These are phyloP conservation scores for Coenobita brevimanus DNA, from an alignment of 1,140 invertebrate genomes.

Conservation along the genomic window DNA sequence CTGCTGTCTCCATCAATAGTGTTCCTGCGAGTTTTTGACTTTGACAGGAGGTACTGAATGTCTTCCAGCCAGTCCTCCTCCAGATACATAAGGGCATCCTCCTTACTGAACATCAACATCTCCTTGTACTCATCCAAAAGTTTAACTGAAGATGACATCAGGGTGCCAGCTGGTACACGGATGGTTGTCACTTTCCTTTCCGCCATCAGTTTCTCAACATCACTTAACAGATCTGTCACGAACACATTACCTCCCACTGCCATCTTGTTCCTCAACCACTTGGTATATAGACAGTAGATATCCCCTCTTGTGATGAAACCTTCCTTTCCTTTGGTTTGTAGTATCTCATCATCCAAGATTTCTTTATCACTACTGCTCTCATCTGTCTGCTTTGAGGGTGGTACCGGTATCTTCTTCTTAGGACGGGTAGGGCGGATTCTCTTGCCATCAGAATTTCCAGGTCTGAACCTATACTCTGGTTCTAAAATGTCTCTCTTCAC, in stretches of 20 bases:
- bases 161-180: slow-evolving; percentile 63
- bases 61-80: slow-evolving; percentile 68
- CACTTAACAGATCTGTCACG: slow-evolving; percentile 65
- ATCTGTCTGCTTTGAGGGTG: not conserved
- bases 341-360: not conserved
- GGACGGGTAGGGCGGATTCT: not conserved
- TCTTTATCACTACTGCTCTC: not conserved
- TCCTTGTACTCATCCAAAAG: slow-evolving; percentile 63
- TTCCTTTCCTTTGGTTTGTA: slow-evolving; percentile 50
- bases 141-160: slow-evolving; percentile 68
- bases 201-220: slow-evolving; percentile 63
- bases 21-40: slow-evolving; percentile 14
- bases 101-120: slow-evolving; percentile 46
- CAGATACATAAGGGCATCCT: slow-evolving; percentile 65
- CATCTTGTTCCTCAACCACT: slow-evolving; percentile 64
- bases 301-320: slow-evolving; percentile 65
- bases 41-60: slow-evolving; percentile 58
- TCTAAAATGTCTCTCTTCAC: too few relatives aligned
- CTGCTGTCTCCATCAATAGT: slow-evolving; percentile 30
- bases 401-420: not conserved
- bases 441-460: not conserved
- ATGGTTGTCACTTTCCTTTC: slow-evolving; percentile 53
- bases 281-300: slow-evolving; percentile 61
- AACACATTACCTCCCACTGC: slow-evolving; percentile 63
- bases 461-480: too few relatives aligned